Evolutionary conservation across 2,797 vertebrate species (phyloP), one percentile per base, ranked within the genome.

Genomic region (Etheostoma perlongum): DNA sequence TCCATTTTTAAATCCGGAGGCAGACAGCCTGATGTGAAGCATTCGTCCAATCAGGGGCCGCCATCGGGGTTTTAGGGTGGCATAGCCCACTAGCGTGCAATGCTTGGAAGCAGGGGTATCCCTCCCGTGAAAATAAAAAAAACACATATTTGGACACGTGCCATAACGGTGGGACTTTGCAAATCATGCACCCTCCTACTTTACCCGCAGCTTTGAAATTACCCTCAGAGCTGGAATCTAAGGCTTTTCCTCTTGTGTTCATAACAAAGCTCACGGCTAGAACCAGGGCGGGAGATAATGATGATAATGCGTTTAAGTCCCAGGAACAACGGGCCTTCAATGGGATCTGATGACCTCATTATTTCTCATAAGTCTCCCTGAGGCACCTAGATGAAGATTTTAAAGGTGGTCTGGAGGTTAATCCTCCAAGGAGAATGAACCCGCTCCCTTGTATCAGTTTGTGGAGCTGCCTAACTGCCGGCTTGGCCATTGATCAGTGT

Each of bases 331-430:
- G 71, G 74, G 75, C 83, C 80, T 89, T 89, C 85, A 76, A 57
- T 90, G 65, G 66, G 89, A 92, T 93, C 90, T 86, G 83, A 93
- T 93, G 91, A 91, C 92, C 93, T 94, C 92, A 93, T 95, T 95
- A 95, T 88, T 89, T 89, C 90, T 92, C 85, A 94, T 95, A 95
- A 95, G 93, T 90, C 84, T 93, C 86, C 74, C 79, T 23, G 81
- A 92, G 88, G 90, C 94, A 93, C 91, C 88, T 93, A 77, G 78
- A 88, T 73, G 85, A 83, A 91, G 92, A 92, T 90, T 92, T 95
- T 91, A 94, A 93, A 95, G 93, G 92, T 94, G 92, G 87, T 90
- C 90, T 84, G 83, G 91, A 92, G 93, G 91, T 95, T 95, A 95
- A 95, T 95, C 92, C 88, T 23, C 51, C 70, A 27, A 65, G 79